These are phyloP conservation scores for Sciurus vulgaris DNA, from an alignment of 2,797 vertebrate genomes.

Conservation along the genomic window DNA sequence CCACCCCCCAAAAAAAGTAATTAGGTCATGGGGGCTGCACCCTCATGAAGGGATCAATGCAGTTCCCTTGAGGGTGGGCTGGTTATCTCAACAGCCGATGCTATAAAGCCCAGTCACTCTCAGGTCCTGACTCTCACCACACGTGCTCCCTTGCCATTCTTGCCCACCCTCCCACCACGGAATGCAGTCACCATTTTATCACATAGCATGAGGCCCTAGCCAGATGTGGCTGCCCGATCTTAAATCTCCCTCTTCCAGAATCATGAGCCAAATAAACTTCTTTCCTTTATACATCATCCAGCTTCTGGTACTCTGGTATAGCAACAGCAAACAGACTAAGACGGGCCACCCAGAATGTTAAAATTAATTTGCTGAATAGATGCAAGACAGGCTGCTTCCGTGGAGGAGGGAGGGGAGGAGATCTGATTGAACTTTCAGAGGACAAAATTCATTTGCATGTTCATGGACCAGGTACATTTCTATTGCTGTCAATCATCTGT, in stretches of 20 bases:
- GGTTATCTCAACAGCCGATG: not conserved
- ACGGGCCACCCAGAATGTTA: not conserved
- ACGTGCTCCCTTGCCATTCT: not conserved
- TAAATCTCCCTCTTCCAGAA: not conserved
- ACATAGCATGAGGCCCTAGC: not conserved
- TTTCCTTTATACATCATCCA: not conserved
- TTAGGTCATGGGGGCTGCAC: no score
- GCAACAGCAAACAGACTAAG: not conserved
- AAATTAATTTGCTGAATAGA: constrained; percentile 50
- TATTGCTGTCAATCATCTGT: not conserved
- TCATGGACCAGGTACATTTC: not conserved
- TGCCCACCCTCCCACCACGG: no score
- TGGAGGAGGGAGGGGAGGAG: not conserved
- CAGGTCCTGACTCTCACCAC: not conserved
- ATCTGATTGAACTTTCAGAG: not conserved
- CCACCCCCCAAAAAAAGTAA: no score
- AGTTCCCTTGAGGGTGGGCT: no score
- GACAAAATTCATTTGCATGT: not conserved
- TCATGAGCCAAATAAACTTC: not conserved
- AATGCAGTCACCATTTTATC: not conserved
- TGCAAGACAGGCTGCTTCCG: not conserved
- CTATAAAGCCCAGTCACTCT: not conserved
- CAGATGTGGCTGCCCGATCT: not conserved
- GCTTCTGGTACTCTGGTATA: not conserved
- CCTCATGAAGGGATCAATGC: not conserved